These are phyloP conservation scores for Synchiropus splendidus DNA, from an alignment of 2,113 vertebrate species.

Conservation along the genomic window DNA sequence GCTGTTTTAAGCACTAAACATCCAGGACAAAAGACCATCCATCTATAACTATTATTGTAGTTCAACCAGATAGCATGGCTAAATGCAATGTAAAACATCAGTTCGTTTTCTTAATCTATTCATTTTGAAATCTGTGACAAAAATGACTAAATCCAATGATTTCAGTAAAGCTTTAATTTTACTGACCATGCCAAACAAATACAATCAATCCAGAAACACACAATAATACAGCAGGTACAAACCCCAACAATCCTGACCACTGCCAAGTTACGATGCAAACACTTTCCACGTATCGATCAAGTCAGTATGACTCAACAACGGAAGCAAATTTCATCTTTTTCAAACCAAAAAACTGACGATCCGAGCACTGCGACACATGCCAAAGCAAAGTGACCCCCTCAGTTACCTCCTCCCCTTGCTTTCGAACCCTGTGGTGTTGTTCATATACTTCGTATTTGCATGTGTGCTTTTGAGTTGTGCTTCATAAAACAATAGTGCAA, in stretches of 20 bases:
- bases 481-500: conserved; percentile 52
- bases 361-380: conserved; percentile 41
- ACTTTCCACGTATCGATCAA: conserved; percentile 31
- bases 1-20: no score
- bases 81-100: no score
- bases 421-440: neutral
- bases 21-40: no score
- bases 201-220: conserved; percentile 52
- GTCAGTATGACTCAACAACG: conserved; percentile 36
- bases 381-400: conserved; percentile 35
- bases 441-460: conserved; percentile 6
- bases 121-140: no score
- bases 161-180: conserved; percentile 56
- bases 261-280: conserved; percentile 31
- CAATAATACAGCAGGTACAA: conserved; percentile 49
- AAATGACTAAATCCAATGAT: no score
- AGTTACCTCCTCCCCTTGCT: neutral
- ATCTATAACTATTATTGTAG: no score
- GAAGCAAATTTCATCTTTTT: conserved; percentile 14
- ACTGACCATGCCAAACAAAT: conserved; percentile 63
- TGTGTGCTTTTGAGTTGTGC: conserved; percentile 62
- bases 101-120: no score
- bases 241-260: conserved; percentile 24
- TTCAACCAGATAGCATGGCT: no score
- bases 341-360: conserved; percentile 12